Conservation (phyloP, 2,113 vertebrate genomes). For the Edolisoma coerulescens region DNA sequence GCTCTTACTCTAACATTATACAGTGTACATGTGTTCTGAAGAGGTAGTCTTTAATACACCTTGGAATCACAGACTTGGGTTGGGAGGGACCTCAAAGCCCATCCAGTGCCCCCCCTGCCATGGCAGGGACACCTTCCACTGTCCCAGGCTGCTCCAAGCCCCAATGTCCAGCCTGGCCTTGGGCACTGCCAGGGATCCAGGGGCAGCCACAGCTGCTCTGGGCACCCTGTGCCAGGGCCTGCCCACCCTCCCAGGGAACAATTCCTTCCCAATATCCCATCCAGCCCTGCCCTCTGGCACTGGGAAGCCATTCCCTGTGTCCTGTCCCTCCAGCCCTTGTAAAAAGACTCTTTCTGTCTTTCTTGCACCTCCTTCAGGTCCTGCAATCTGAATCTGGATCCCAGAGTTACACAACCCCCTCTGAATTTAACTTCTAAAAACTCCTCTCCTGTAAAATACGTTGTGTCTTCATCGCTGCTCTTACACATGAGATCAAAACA, state of each 20-base stretch:
- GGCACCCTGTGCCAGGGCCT: neutral
- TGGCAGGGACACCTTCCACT: neutral
- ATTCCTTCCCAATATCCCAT: rapidly evolving
- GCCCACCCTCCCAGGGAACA: neutral
- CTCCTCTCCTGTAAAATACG: neutral
- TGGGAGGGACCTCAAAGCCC: neutral
- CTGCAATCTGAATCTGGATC: neutral
- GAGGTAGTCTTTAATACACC: neutral
- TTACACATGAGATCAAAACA: neutral
- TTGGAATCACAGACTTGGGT: neutral
- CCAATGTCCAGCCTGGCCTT: neutral
- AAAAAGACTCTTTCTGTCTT: rapidly evolving
- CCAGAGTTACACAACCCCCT: neutral
- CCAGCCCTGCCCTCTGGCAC: neutral
- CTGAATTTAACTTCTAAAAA: neutral
- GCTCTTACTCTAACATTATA: neutral
- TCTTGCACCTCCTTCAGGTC: neutral
- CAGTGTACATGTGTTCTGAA: neutral
- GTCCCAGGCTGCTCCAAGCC: neutral
- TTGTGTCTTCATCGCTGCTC: neutral
- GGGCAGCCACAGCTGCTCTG: neutral
- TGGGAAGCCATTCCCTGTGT: neutral
- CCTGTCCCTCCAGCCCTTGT: rapidly evolving
- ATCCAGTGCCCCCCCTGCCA: neutral
- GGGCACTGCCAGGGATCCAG: neutral